Evolutionary conservation across 2,888 invertebrate species (phyloP), one percentile per base, ranked within the genome.

Genomic region (Eilema depressum): DNA sequence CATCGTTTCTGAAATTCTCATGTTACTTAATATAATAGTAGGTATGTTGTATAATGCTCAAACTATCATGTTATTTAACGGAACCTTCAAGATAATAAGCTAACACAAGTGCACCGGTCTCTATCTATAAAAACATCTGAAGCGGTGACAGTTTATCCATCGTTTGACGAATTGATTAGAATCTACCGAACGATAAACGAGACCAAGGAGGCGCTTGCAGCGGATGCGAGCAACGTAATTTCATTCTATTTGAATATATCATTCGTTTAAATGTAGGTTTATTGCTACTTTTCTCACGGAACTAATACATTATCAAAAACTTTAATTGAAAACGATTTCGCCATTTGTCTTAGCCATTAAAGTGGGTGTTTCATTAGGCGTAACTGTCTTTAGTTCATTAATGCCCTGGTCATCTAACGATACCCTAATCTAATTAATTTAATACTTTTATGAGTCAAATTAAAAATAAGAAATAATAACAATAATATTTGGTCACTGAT

Each of bases 241-340:
- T 89, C 89, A 93, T 93, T 93, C 91, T 92, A 94, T 94, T 92
- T 93, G 93, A 94, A 94, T 95, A 93, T 93, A 94, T 94, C 93
- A 94, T 93, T 92, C 91, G 86, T 83, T 88, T 86, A 88, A 94
- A 95, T 93, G 94, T 95, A 94, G 95, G 95, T 95, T 95, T 95
- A 95, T 95, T 94, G 91, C 94, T 91, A 89, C 91, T 93, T 95
- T 95, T 95, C 95, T 94, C 95, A 95, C 95, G 95, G 94, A 94
- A 94, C 94, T 92, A 92, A 94, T 93, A 92, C 90, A 92, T 93
- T 94, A 93, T 92, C 91, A 89, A 93, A 91, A 92, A 89, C 84
- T 89, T 92, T 91, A 92, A 93, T 94, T 92, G 91, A 93, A 92
- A 91, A 89, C 89, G 91, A 92, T 92, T 92, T 93, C 91, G 90